Evolutionary conservation across 1,140 invertebrate genomes (phyloP).

Genomic region (Scaptomyza pallida): DNA sequence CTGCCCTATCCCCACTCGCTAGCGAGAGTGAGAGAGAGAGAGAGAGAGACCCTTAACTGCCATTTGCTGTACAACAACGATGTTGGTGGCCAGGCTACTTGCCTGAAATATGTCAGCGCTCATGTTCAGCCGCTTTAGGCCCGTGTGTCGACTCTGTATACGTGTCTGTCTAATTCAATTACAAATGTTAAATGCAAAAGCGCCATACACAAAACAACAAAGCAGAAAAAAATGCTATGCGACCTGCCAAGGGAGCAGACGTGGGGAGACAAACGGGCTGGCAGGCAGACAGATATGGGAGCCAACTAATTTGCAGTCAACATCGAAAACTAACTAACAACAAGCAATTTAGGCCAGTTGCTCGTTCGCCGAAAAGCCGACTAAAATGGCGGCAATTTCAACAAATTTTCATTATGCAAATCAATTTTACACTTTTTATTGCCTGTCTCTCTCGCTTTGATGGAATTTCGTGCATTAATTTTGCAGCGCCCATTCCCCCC

Average conservation of each 20-base stretch:
- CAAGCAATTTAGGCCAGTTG: constrained; percentile 59
- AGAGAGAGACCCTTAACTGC: constrained; percentile 16
- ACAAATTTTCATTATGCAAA: constrained; percentile 75
- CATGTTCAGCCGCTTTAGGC: constrained; percentile 24
- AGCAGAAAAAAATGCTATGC: constrained; percentile 50
- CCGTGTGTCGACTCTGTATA: constrained; percentile 8
- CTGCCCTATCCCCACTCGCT: neutral
- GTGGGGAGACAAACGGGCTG: neutral
- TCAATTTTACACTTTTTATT: constrained; percentile 71
- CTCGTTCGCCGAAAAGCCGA: neutral
- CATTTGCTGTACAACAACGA: constrained; percentile 41
- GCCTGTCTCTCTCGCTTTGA: constrained; percentile 27
- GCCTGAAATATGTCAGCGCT: constrained; percentile 48
- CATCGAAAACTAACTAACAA: constrained; percentile 58
- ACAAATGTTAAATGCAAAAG: constrained; percentile 57
- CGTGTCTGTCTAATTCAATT: constrained; percentile 62
- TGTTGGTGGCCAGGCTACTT: constrained; percentile 32
- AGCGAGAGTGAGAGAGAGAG: too few species aligned
- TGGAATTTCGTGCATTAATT: constrained; percentile 66
- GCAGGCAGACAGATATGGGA: constrained; percentile 14
- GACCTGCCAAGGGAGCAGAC: constrained; percentile 49
- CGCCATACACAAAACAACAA: constrained; percentile 9
- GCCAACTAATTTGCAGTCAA: constrained; percentile 52
- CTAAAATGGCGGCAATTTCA: constrained; percentile 47
- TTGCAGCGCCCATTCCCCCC: neutral